Evolutionary conservation across 1,140 invertebrate species (phyloP), one percentile per base, ranked within the genome.

Genomic region (Sycobia sp.): DNA sequence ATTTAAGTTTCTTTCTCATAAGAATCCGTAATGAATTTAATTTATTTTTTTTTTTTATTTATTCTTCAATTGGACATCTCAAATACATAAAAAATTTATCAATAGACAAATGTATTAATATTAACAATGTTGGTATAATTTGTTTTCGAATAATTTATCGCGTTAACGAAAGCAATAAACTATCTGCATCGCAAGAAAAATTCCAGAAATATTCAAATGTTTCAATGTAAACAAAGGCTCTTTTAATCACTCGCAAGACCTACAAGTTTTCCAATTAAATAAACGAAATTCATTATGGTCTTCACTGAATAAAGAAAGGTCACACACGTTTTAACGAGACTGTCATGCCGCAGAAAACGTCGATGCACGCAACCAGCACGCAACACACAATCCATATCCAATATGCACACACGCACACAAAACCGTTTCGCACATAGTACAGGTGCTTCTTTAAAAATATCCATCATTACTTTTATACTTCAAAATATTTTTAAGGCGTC

Each of bases 381-480:
- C 51, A 56, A 47, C 53, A 63, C 38, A 25, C 34, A 13, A 63
- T 49, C 18, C 41, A 50, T 27, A 41, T 43, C 32, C 20, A 23
- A 62, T 56, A 47, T 41, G 20, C 61, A 56, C 36, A 62, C 34
- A 27, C 39, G 16, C 41, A 49, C 39, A 7, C 29, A 32, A 32
- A 32, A 39, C 46, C 50, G 18, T 41, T 41, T 22, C 32, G 57
- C 36, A 59, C 36, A 36, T 29, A 41, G 41, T 51, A 38, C 59
- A 54, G 59, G 59, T 62, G 59, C 58, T 51, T 36, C 43, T 34
- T 57, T 46, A 57, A 36, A 38, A 54, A 54, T 51, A 54, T 46
- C 20, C 39, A 18, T 62, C 29, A 18, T 62, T 62, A 43, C 50
- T 62, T 54, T 53, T 53, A 36, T 29, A 46, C 54, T 53, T 46